Percentiles rank a stretch among this genome's conserved stretches.
phyloP scores from a whole-genome alignment of 2,113 vertebrate genomes.

The Ardeotis arabs region DNA sequence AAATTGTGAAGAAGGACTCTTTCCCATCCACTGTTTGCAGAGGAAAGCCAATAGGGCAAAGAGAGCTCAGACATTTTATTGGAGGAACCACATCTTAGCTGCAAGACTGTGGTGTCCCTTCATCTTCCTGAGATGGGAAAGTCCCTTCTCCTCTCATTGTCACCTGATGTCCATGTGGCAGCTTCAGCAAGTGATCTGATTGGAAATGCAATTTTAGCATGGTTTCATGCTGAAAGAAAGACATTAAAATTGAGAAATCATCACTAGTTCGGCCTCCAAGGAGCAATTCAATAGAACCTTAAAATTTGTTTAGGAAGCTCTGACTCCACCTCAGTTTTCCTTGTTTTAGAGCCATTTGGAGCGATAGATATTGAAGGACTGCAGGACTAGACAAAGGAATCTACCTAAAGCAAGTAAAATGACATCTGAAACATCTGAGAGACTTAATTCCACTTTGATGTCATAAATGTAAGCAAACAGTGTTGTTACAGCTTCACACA shows the following conservation, averaged over 20 bases:
- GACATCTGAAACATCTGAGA: neutral
- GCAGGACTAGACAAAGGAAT: neutral
- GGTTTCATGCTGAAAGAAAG: neutral
- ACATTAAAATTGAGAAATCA: neutral
- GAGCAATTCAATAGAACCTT: neutral
- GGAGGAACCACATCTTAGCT: neutral
- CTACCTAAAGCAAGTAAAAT: neutral
- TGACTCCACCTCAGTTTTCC: neutral
- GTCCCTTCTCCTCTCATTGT: neutral
- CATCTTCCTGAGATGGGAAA: neutral
- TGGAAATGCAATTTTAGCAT: neutral
- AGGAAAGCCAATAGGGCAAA: neutral
- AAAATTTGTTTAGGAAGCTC: neutral
- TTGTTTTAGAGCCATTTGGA: neutral
- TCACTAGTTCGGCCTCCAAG: neutral
- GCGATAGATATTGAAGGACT: neutral
- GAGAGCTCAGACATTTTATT: neutral
- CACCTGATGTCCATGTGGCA: neutral
- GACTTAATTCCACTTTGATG: neutral
- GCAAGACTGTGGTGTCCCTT: neutral
- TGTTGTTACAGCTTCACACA: neutral
- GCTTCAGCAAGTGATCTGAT: neutral
- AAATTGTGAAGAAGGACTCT: neutral
- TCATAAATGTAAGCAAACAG: neutral
- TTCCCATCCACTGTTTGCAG: neutral